Conservation (phyloP, 1,140 invertebrate genomes). For the Lamellibrachia luymesi region DNA sequence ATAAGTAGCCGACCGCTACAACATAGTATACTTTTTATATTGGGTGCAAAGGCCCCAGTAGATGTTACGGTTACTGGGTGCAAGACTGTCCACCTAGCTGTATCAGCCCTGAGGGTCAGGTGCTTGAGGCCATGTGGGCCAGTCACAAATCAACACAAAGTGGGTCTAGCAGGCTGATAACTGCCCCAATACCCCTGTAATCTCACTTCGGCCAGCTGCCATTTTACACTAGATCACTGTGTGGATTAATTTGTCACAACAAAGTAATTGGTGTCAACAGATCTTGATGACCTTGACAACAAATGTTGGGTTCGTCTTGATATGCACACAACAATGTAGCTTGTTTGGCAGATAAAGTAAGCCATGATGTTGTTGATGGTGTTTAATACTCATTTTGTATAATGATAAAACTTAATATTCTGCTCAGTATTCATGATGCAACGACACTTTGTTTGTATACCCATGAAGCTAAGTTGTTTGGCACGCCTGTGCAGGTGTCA, state of each 20-base stretch:
- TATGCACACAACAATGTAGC: not conserved
- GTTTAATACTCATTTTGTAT: not conserved
- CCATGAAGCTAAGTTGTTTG: too few species aligned
- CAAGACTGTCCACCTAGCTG: not conserved
- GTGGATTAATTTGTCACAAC: not conserved
- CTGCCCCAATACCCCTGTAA: not conserved
- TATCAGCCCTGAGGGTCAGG: not conserved
- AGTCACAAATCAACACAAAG: not conserved
- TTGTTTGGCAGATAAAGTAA: not conserved
- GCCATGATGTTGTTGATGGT: not conserved
- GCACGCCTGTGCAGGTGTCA: too few species aligned
- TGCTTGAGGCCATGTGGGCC: not conserved
- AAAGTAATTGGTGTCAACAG: not conserved
- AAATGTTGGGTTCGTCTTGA: not conserved
- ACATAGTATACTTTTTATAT: not conserved
- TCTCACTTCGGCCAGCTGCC: not conserved
- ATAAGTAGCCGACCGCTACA: too few species aligned
- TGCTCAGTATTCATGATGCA: not conserved
- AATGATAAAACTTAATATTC: not conserved
- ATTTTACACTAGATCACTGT: not conserved
- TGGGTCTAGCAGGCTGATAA: not conserved
- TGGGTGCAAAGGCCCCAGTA: not conserved
- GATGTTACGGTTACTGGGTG: not conserved
- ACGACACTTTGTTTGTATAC: not conserved
- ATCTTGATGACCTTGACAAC: not conserved